A percentile compares a stretch with the other conserved stretches of the same genome.
Evolutionary conservation across 2,797 vertebrate genomes (phyloP).

Genomic region (Podarcis siculus): DNA sequence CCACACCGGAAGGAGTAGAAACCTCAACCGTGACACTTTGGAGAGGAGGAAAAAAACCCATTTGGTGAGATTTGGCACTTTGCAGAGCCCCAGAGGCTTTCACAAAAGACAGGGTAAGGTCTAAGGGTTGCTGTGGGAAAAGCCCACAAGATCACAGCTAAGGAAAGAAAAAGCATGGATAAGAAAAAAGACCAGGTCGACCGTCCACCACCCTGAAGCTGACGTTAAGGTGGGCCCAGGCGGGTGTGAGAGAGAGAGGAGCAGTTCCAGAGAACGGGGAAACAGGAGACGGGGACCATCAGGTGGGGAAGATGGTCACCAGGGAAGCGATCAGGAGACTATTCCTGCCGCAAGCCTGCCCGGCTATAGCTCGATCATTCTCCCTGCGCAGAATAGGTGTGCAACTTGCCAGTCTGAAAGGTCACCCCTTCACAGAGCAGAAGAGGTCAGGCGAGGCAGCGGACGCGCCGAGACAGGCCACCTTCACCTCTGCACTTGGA

Average conservation of each 20-base stretch:
- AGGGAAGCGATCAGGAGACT: slow-evolving; percentile 21
- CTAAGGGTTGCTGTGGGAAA: not conserved
- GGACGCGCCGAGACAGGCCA: too few relatives aligned
- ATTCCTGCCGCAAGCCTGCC: slow-evolving; percentile 21
- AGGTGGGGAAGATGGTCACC: slow-evolving; percentile 48
- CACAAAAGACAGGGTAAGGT: not conserved
- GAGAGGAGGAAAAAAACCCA: slow-evolving; percentile 7
- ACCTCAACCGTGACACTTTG: slow-evolving; percentile 13
- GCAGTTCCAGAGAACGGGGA: slow-evolving; percentile 24
- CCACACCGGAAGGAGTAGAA: slow-evolving; percentile 15
- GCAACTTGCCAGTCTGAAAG: not conserved
- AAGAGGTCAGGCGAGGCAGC: too few relatives aligned
- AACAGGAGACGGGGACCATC: slow-evolving; percentile 22
- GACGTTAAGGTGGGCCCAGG: not conserved
- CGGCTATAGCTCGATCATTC: slow-evolving; percentile 1
- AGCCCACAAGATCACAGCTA: not conserved
- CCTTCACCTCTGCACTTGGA: not conserved
- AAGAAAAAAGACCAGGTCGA: not conserved
- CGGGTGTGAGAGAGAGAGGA: too few relatives aligned
- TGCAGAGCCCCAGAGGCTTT: slow-evolving; percentile 15
- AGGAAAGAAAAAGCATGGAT: not conserved
- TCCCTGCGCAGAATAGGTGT: too few relatives aligned
- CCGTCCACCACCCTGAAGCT: fast-evolving
- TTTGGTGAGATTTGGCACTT: slow-evolving; percentile 29
- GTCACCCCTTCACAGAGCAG: too few relatives aligned